A percentile compares a stretch with the other conserved stretches of the same genome.
Conservation (phyloP, 2,888 invertebrate genomes). For the Junonia oenone region DNA sequence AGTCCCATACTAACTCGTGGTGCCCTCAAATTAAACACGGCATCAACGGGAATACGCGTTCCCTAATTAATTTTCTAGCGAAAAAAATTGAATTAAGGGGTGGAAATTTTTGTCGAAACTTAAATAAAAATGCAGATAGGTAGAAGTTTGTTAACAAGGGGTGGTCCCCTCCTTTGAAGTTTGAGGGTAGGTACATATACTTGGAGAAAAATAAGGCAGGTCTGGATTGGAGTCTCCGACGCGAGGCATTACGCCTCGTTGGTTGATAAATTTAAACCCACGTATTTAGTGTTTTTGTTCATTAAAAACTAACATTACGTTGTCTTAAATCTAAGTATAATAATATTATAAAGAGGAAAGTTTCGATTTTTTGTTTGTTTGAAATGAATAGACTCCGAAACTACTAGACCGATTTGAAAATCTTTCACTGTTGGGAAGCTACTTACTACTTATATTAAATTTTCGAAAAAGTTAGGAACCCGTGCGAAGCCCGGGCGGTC, state of each 20-base stretch:
- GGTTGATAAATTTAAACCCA: conserved; percentile 24
- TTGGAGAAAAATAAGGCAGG: conserved; percentile 53
- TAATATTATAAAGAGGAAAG: too few relatives aligned
- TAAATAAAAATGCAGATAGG: conserved; percentile 71
- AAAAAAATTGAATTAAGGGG: conserved; percentile 63
- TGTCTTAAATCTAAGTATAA: too few relatives aligned
- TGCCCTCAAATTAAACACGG: conserved; percentile 39
- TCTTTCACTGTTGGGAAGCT: too few relatives aligned
- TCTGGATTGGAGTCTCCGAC: conserved; percentile 49
- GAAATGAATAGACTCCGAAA: too few relatives aligned
- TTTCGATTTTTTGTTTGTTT: too few relatives aligned
- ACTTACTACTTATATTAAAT: too few relatives aligned
- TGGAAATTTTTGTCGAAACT: conserved; percentile 68
- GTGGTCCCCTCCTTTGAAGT: conserved; percentile 61
- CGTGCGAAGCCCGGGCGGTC: too few relatives aligned
- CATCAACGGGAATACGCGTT: conserved; percentile 44
- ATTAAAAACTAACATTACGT: neutral
- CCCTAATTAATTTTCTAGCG: conserved; percentile 52
- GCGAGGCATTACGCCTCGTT: conserved; percentile 39
- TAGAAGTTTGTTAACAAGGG: conserved; percentile 57
- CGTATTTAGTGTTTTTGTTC: neutral
- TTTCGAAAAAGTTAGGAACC: too few relatives aligned
- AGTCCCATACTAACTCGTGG: conserved; percentile 13
- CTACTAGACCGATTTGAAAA: too few relatives aligned
- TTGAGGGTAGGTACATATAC: conserved; percentile 42